These are phyloP conservation scores for Auanema freiburgensis DNA, from an alignment of 2,888 invertebrate genomes.

Conservation along the genomic window DNA sequence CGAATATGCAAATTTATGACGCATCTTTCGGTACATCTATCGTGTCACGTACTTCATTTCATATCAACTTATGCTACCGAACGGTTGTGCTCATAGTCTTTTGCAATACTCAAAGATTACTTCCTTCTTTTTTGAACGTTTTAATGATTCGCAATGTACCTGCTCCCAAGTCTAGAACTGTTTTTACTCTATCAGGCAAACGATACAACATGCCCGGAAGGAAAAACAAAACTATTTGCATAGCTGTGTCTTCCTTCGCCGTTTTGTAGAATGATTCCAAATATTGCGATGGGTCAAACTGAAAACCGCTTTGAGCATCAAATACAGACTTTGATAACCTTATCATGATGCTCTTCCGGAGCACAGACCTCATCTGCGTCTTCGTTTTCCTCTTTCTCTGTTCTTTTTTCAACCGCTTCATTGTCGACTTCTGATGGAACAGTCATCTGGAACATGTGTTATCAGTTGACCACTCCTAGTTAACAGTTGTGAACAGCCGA, in stretches of 20 bases:
- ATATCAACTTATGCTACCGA: too few relatives aligned
- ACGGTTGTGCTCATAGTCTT: not conserved
- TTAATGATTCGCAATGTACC: slow-evolving; percentile 24
- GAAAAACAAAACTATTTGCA: slow-evolving; percentile 63
- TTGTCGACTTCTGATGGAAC: slow-evolving; percentile 5
- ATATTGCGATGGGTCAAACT: slow-evolving; percentile 60
- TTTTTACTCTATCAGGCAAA: slow-evolving; percentile 52
- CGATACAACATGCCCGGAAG: slow-evolving; percentile 63
- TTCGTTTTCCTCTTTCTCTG: slow-evolving; percentile 13
- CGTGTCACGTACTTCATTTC: too few relatives aligned
- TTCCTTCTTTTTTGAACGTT: too few relatives aligned
- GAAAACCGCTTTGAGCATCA: slow-evolving; percentile 15
- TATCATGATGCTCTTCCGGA: slow-evolving; percentile 34
- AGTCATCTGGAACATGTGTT: too few relatives aligned
- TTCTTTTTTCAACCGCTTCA: too few relatives aligned
- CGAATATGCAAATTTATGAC: slow-evolving; percentile 3
- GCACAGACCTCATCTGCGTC: slow-evolving; percentile 31
- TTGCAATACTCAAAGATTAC: not conserved
- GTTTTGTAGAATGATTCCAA: slow-evolving; percentile 59
- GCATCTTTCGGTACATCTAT: not conserved
- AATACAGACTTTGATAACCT: slow-evolving; percentile 18
- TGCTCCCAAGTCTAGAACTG: slow-evolving; percentile 59
- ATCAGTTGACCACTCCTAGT: too few relatives aligned
- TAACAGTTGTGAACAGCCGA: too few relatives aligned
- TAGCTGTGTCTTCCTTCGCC: slow-evolving; percentile 59